Conservation (phyloP, 2,888 invertebrate genomes). For the Phytoseiulus persimilis region DNA sequence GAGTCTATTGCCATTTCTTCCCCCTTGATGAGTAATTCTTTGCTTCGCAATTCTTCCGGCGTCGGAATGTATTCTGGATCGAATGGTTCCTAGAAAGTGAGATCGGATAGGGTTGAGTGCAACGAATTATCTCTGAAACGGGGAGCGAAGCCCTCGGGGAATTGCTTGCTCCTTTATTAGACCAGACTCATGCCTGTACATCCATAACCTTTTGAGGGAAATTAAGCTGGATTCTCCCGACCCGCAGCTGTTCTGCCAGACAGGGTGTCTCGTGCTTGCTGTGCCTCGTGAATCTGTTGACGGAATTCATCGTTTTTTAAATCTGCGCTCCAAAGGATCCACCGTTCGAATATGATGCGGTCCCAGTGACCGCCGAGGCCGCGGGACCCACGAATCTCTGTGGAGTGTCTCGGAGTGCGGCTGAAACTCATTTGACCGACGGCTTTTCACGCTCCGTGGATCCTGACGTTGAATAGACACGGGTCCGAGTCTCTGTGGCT, state of each 20-base stretch:
- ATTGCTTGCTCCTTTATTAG: too few relatives aligned
- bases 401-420: too few relatives aligned
- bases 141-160: too few relatives aligned
- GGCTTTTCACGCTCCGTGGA: too few relatives aligned
- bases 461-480: too few relatives aligned
- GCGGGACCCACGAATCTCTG: too few relatives aligned
- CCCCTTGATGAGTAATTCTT: background rate
- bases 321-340: background rate
- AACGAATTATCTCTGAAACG: too few relatives aligned
- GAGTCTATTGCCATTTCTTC: background rate
- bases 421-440: too few relatives aligned
- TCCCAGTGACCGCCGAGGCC: too few relatives aligned
- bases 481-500: too few relatives aligned
- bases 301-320: background rate
- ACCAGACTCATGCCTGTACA: too few relatives aligned
- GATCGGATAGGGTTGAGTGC: background rate
- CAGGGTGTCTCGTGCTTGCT: conserved; percentile 21
- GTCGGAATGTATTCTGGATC: conserved; percentile 18
- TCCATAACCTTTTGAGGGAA: conserved; percentile 35
- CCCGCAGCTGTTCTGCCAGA: background rate
- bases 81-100: background rate
- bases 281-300: background rate
- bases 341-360: too few relatives aligned
- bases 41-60: background rate
- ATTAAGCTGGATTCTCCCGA: conserved; percentile 8